Base-by-base conservation (phyloP, 1,140 invertebrate genomes). In the Drosophila triauraria region DNA sequence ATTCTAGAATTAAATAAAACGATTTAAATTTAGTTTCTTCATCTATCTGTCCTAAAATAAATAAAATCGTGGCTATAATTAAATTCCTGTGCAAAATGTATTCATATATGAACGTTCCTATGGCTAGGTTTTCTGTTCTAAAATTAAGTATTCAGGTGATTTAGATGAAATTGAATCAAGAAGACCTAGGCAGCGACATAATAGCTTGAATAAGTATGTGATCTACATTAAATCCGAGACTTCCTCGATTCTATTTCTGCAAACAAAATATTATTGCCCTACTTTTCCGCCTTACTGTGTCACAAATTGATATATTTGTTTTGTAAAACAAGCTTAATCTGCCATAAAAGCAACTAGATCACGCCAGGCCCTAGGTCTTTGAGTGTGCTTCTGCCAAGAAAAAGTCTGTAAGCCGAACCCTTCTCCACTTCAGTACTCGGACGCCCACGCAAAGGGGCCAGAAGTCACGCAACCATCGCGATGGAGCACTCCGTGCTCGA, bases 391-490 rank as follows among this genome's bases (percentile, higher is more conserved):
- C 4, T 15, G 25, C 27, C 20, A 20, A 32, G 30, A 46, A 15
- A 40, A 70, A 64, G 44, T 64, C 67, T 13, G 20, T 15, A 56
- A 68, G 67, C 54, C 64, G 12, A 27, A 30, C 62, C 32, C 27
- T 65, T 15, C 4, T 10, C 12, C 42, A 17, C 43, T 20, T 15
- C 53, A 27, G 17, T 25, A 15, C 5, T 17, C 60, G 9, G 12
- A 47, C 67, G 42, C 72, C 64, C 65, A 62, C 64, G 51, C 67
- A 77, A 58, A 42, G 27, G 42, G 20, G 12, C 13, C 35, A 43
- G 38, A 62, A 78, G 70, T 78, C 79, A 86, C 83, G 83, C 60
- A 54, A 78, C 42, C 83, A 82, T 87, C 83, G 68, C 83, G 57
- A 70, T 53, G 47, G 62, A 43, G 69, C 35, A 9, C 35, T 50